Conservation (phyloP, 2,888 invertebrate genomes). For the Pseudeuparius sepicola region DNA sequence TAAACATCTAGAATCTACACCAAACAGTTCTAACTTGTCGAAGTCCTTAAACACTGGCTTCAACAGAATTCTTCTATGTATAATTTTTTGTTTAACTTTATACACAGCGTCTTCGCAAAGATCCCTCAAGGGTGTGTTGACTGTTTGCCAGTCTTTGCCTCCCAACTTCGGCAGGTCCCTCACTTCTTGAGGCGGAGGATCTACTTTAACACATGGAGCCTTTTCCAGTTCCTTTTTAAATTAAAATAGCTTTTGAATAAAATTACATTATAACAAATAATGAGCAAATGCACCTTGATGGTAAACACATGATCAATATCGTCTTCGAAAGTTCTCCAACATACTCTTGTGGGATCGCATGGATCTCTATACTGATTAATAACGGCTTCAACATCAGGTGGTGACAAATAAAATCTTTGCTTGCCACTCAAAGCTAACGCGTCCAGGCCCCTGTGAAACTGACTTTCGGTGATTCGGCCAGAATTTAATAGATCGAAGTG, state of each 20-base stretch:
- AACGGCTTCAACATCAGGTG: slow-evolving; percentile 54
- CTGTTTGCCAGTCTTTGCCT: slow-evolving; percentile 41
- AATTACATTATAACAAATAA: neutral
- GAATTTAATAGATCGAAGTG: slow-evolving; percentile 58
- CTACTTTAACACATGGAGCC: slow-evolving; percentile 48
- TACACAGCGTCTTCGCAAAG: slow-evolving; percentile 51
- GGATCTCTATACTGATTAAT: slow-evolving; percentile 60
- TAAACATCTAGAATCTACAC: too few species aligned
- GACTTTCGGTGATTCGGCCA: slow-evolving; percentile 58
- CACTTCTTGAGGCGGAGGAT: slow-evolving; percentile 46
- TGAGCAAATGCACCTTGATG: slow-evolving; percentile 30
- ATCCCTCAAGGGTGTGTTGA: slow-evolving; percentile 22
- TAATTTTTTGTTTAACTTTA: slow-evolving; percentile 52
- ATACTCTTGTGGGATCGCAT: slow-evolving; percentile 55
- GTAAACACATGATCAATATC: slow-evolving; percentile 60
- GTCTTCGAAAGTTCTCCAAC: slow-evolving; percentile 69
- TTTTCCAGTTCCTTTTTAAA: slow-evolving; percentile 47
- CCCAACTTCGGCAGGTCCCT: slow-evolving; percentile 42
- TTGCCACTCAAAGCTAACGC: slow-evolving; percentile 52
- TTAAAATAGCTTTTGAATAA: neutral
- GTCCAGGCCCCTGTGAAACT: slow-evolving; percentile 62
- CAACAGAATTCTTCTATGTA: slow-evolving; percentile 52
- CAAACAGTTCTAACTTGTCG: slow-evolving; percentile 37
- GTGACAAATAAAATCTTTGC: slow-evolving; percentile 46
- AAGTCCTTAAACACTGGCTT: slow-evolving; percentile 61